Evolutionary conservation across 2,113 vertebrate genomes (phyloP).

Genomic region (Dromaius novaehollandiae): DNA sequence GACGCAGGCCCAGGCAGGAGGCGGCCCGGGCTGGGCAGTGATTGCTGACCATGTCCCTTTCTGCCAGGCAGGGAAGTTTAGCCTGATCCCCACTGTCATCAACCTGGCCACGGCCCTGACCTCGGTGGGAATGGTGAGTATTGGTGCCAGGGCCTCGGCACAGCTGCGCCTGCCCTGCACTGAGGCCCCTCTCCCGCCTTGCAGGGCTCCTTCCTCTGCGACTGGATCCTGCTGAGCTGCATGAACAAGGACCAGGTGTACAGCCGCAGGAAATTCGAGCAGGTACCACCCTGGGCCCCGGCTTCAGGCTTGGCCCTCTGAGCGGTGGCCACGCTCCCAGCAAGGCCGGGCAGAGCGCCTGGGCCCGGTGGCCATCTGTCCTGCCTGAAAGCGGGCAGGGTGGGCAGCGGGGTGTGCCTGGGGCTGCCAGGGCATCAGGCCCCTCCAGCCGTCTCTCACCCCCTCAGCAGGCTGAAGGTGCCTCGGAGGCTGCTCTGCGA

Average conservation of each 20-base stretch:
- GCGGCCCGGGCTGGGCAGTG: neutral
- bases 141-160: neutral
- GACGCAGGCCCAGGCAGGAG: neutral
- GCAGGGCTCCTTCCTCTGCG: slow-evolving; percentile 92
- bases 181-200: neutral
- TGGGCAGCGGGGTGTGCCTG: neutral
- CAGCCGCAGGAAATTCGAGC: slow-evolving; percentile 89
- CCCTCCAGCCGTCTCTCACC: neutral
- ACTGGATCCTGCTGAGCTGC: slow-evolving; percentile 93
- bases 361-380: neutral
- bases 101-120: slow-evolving; percentile 89
- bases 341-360: neutral
- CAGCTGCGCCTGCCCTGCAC: too few relatives aligned
- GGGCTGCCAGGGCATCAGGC: too few relatives aligned
- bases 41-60: neutral
- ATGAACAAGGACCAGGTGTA: slow-evolving; percentile 90
- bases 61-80: slow-evolving; percentile 90
- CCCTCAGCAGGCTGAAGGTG: neutral
- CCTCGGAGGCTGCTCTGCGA: neutral
- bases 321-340: neutral
- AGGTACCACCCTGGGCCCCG: slow-evolving; percentile 68
- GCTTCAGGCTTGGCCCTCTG: too few relatives aligned
- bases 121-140: slow-evolving; percentile 90
- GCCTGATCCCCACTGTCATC: slow-evolving; percentile 91
- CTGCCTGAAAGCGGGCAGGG: too few relatives aligned